A percentile compares a stretch with the other conserved stretches of the same genome.
Evolutionary conservation across 2,113 vertebrate genomes (phyloP).

Genomic region (Aphyosemion australe): DNA sequence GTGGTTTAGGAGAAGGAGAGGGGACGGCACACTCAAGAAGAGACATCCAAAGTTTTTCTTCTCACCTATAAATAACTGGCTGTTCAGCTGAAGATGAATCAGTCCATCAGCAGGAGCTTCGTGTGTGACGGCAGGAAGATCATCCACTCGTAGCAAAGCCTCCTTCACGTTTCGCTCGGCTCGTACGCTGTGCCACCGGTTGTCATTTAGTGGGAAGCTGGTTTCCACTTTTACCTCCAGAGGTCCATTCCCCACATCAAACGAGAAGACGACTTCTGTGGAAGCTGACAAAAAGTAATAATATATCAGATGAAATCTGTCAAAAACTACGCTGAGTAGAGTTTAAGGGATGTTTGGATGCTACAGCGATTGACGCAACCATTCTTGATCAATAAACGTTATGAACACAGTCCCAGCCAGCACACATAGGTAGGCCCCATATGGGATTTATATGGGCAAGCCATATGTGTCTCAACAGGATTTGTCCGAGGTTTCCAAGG

Average conservation of each 20-base stretch:
- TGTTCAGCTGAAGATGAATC: conserved; percentile 94
- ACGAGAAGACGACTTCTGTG: conserved; percentile 88
- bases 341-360: background rate
- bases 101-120: conserved; percentile 88
- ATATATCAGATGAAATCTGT: background rate
- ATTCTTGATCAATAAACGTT: too few species aligned
- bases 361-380: background rate
- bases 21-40: too few species aligned
- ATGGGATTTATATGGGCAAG: too few species aligned
- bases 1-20: too few species aligned
- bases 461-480: too few species aligned
- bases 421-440: too few species aligned
- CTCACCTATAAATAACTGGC: conserved; percentile 94
- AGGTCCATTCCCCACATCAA: conserved; percentile 95
- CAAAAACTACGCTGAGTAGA: background rate
- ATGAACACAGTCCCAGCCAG: too few species aligned
- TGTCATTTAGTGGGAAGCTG: conserved; percentile 82
- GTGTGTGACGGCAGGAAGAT: conserved; percentile 72
- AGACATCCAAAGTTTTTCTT: background rate
- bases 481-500: too few species aligned
- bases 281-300: conserved; percentile 80
- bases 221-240: conserved; percentile 84
- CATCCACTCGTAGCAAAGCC: conserved; percentile 87
- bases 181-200: conserved; percentile 91
- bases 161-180: conserved; percentile 94